Base-by-base conservation (phyloP, 2,113 vertebrate genomes). In the Acrocephalus kingi region DNA sequence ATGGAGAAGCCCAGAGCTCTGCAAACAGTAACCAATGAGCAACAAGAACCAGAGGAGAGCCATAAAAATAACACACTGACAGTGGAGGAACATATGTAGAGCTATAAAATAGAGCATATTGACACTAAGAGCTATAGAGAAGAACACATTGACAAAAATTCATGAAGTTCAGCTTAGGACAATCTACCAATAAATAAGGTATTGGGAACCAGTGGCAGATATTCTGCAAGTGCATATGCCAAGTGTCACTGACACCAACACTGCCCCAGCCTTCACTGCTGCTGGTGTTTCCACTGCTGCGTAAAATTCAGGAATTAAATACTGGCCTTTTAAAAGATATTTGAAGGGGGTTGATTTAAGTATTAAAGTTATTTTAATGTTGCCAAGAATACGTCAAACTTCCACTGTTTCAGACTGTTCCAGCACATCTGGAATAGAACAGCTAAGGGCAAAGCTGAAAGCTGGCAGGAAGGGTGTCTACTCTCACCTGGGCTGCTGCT, bases 401-500 rank as follows among this genome's bases (percentile, higher is more conserved):
- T 76, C 2, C 27, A 43, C 0, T 5, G 33, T 24, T 88, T 61
- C 31, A 39, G 35, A 37, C 2, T 15, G 28, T 31, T 76, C 62
- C 3, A 37, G 51, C 16, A 15, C 1, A 3, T 23, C 33, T 51
- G 28, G 25, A 72, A 59, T 0, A 19, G 31, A 48, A 71, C 1
- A 19, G 52, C 7, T 6, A 37, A 45, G 49, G 13, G 6, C 16
- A 62, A 67, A 72, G 15, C 41, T 62, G 64, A 58, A 68, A 46
- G n/a, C 11, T 33, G 49, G 15, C 48, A 51, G 2, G 4, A 59
- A 46, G 19, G 28, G 8, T 35, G 45, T 35, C 21, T 51, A 72
- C 20, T 59, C 80, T 95, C 73, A 98, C 98, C 98, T 97, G 97
- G 43, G 97, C 97, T 74, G 97, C 97, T 37, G 97, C 96, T n/a